Conservation (phyloP, 2,888 invertebrate species). For the Tuberolachnus salignus region DNA sequence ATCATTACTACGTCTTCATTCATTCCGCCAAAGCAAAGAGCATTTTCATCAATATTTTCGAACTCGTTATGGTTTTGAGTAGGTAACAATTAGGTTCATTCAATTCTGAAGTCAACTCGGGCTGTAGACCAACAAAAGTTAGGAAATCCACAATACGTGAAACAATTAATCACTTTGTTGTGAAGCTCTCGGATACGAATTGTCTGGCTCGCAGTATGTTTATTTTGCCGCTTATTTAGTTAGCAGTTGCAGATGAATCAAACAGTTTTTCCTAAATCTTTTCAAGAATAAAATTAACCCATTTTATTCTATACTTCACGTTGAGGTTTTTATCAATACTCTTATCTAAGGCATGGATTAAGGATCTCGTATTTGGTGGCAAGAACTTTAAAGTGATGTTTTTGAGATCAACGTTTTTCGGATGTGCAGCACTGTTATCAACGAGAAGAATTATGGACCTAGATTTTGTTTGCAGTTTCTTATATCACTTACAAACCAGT, state of each 20-base stretch:
- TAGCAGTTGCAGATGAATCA: background rate
- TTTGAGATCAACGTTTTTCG: background rate
- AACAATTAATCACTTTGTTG: slow-evolving; percentile 19
- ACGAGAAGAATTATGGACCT: background rate
- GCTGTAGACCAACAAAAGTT: background rate
- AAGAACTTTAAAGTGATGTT: slow-evolving; percentile 14
- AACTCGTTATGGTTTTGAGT: background rate
- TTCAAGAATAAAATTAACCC: slow-evolving; percentile 10
- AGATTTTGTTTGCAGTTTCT: background rate
- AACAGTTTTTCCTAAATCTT: background rate
- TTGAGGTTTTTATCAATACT: background rate
- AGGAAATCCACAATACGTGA: slow-evolving; percentile 5
- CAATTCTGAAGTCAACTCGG: background rate
- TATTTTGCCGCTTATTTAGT: background rate
- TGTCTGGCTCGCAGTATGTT: background rate
- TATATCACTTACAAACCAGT: background rate
- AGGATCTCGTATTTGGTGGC: slow-evolving; percentile 1
- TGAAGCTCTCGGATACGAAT: background rate
- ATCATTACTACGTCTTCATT: background rate
- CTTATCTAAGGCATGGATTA: background rate
- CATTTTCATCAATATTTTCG: background rate
- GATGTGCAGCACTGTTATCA: slow-evolving; percentile 9
- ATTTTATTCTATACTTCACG: background rate
- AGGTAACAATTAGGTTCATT: background rate
- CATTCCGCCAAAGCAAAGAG: background rate